phyloP scores from a whole-genome alignment of 2,113 vertebrate species.

The Neoarius graeffei region DNA sequence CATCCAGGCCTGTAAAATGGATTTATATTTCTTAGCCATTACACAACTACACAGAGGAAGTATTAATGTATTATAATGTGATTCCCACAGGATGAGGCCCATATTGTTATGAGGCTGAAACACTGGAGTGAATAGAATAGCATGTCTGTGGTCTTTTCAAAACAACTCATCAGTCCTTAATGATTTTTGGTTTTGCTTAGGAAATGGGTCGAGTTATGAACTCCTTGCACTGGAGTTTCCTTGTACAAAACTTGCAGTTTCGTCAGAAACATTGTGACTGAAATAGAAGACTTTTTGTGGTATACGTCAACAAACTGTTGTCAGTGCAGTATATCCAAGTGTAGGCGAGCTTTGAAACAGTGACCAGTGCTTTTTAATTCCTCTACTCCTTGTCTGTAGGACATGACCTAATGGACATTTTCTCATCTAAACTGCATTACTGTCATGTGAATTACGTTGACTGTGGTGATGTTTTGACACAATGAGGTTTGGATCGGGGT shows the following conservation, averaged over 20 bases:
- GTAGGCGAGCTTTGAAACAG: background rate
- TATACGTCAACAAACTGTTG: background rate
- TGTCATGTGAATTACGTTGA: background rate
- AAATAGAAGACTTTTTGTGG: no score
- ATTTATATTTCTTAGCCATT: background rate
- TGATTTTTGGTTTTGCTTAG: background rate
- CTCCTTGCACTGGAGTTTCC: background rate
- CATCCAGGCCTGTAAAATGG: constrained; percentile 13
- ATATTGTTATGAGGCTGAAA: background rate
- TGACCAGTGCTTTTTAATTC: background rate
- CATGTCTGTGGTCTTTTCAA: background rate
- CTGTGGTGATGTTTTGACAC: background rate
- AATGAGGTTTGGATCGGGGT: background rate
- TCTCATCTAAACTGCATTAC: background rate
- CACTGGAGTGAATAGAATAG: background rate
- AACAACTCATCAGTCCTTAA: background rate
- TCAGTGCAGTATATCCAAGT: no score
- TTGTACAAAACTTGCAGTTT: background rate
- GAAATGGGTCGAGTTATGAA: background rate
- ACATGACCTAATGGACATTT: background rate
- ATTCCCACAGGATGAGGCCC: background rate
- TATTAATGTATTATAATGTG: background rate
- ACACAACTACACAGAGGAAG: constrained; percentile 2
- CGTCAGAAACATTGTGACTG: background rate
- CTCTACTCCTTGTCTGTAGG: background rate